Base-by-base conservation (phyloP, 2,888 invertebrate genomes). In the Steromphala cineraria region DNA sequence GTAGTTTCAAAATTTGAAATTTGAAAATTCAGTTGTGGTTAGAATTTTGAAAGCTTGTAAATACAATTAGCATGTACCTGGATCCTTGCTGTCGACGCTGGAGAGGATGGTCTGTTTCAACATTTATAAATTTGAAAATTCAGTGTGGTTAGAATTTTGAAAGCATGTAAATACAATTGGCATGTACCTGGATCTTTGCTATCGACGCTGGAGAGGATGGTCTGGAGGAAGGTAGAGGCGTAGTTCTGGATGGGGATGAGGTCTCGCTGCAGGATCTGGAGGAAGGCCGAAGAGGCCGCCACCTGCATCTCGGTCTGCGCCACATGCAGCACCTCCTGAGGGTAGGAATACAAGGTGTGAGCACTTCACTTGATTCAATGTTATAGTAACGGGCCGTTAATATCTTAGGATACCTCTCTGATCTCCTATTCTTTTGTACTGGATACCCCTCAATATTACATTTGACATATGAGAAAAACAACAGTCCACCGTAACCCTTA, bases 221-320 rank as follows among this genome's bases (percentile, higher is more conserved):
- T 95, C 88, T 95, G 95, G 15, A 95, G 94, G 91, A 95, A 95
- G 86, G 95, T 95, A 87, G 95, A 94, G 53, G 95, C 94, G 87
- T 95, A 95, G 86, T 95, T 94, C 84, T 94, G 94, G 76, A 94
- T 88, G 15, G 93, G 92, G 17, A 93, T 91, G 36, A 93, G 87
- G 75, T 93, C 90, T 79, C 91, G 88, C 86, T 92, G 91, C 79
- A 93, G 88, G 76, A 93, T 92, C 86, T 92, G 92, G 21, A 92
- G 89, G 87, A 91, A 93, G 67, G 90, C 93, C n/a, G 90, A 91
- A 82, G 91, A 91, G 53, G 91, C 93, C 36, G 90, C 92, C 84
- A 89, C 84, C 87, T 89, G 92, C 92, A 91, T 92, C 84, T 92
- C 93, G 13, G 91, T 87, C 83, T 92, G 90, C 36, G 92, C 92